Percentiles rank a stretch among this genome's conserved stretches.
Conservation (phyloP, 2,113 vertebrate species). For the Hiodon alosoides region DNA sequence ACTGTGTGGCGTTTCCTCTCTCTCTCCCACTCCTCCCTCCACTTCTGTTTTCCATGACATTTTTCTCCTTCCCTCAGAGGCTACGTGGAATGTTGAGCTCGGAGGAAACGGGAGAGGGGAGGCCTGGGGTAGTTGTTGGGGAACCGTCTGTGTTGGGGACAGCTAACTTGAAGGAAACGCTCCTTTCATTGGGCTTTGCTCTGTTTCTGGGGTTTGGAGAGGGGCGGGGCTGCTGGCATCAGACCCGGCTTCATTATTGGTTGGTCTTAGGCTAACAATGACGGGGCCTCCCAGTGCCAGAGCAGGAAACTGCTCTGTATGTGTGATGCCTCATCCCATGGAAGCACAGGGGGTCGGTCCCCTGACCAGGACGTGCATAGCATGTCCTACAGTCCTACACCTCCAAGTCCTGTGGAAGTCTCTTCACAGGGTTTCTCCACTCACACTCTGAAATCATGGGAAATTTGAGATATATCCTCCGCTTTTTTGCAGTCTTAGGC, state of each 20-base stretch:
- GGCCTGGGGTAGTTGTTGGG: not conserved
- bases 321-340: not conserved
- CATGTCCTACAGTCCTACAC: not conserved
- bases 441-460: not conserved
- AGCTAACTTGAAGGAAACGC: not conserved
- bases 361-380: no score
- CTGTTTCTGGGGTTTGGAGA: not conserved
- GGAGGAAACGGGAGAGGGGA: conserved; percentile 3
- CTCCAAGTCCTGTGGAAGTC: not conserved
- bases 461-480: not conserved
- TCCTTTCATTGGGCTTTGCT: not conserved
- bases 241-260: not conserved
- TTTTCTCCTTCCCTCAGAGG: conserved; percentile 9
- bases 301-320: not conserved
- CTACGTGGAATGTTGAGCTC: not conserved
- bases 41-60: conserved; percentile 10
- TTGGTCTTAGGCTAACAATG: not conserved
- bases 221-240: not conserved
- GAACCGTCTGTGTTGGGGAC: no score
- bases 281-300: not conserved
- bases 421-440: not conserved
- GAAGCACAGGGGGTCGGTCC: no score
- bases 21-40: conserved; percentile 15
- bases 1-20: not conserved
- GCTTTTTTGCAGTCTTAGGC: no score